Percentiles rank a stretch among this genome's conserved stretches.
phyloP scores from a whole-genome alignment of 35 echinoderm and acorn worm genomes.

The Lytechinus variegatus region DNA sequence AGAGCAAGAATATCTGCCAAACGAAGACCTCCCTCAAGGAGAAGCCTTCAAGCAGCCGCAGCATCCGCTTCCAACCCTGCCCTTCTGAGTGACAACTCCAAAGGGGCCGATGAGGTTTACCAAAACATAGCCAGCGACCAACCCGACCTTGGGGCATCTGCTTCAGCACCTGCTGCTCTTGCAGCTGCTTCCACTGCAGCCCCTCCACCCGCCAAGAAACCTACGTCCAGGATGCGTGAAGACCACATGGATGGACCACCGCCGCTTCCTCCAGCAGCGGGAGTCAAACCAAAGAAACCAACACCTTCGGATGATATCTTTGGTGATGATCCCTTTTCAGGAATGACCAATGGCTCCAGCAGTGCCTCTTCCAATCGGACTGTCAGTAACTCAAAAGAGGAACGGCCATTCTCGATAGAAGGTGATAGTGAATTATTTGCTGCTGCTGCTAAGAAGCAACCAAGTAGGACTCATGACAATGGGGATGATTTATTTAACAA shows the following conservation, averaged over 20 bases:
- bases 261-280: neutral
- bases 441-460: conserved; percentile 38
- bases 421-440: conserved; percentile 64
- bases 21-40: conserved; percentile 73
- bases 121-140: neutral
- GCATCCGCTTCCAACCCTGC: conserved; percentile 42
- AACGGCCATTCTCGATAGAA: conserved; percentile 36
- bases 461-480: conserved; percentile 24
- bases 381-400: neutral
- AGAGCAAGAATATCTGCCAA: conserved; percentile 66
- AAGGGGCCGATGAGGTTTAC: neutral
- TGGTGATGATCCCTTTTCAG: conserved; percentile 7
- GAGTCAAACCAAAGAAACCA: conserved; percentile 49
- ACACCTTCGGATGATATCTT: conserved; percentile 67
- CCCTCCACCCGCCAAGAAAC: neutral
- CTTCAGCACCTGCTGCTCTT: neutral
- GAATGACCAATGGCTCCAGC: neutral
- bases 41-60: conserved; percentile 39
- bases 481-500: conserved; percentile 5
- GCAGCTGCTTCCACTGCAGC: neutral
- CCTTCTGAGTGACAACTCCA: conserved; percentile 32
- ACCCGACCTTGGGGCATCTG: conserved; percentile 23
- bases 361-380: neutral
- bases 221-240: neutral
- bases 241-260: neutral